Evolutionary conservation across 92 coral and sea anemone genomes (phyloP), one percentile per base, ranked within the genome.

Genomic region (Pocillopora grandis): DNA sequence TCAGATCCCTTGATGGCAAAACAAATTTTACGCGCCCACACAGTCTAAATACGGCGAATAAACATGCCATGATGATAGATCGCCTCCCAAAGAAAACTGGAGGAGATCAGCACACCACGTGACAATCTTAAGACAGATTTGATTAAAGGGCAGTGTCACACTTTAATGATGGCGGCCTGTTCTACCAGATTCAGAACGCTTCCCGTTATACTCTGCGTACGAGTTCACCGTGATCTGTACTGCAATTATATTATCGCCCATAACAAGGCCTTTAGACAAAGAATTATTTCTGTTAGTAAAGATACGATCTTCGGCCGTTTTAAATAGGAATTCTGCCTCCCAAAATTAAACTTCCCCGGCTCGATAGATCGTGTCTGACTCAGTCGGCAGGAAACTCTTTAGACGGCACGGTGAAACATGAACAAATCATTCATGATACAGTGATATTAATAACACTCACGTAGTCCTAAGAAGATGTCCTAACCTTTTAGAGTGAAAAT

Each of bases 141-240:
- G 80, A 83, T 83, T 74, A 64, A 19, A 62, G 80, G 86, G 86
- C 80, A 15, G 86, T 83, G 71, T 60, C 79, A 23, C 66, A 80
- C 35, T 42, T 16, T 72, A 59, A 42, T 42, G 55, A 74, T 83
- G 85, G 80, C 80, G 35, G 78, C 79, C 71, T 81, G 59, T 36
- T 16, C 68, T 27, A 66, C 77, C 36, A 77, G 77, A 49, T 31
- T 59, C 14, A 59, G 33, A 58, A 19, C 10, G 16, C 70, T 71
- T 71, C 21, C 77, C 70, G 74, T 81, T 71, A 36, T 81, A 37
- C 85, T 71, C 85, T 59, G 85, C 37, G 59, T 36, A 35, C 58
- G 12, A 36, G 58, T n/a, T 70, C 21, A 69, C 61, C 21, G 37
- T 18, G 69, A 59, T 16, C 23, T 9, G 3, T 58, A 60, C 13